Evolutionary conservation across 64 coral and sea anemone genomes (phyloP).

Genomic region (Montipora efflorescens): DNA sequence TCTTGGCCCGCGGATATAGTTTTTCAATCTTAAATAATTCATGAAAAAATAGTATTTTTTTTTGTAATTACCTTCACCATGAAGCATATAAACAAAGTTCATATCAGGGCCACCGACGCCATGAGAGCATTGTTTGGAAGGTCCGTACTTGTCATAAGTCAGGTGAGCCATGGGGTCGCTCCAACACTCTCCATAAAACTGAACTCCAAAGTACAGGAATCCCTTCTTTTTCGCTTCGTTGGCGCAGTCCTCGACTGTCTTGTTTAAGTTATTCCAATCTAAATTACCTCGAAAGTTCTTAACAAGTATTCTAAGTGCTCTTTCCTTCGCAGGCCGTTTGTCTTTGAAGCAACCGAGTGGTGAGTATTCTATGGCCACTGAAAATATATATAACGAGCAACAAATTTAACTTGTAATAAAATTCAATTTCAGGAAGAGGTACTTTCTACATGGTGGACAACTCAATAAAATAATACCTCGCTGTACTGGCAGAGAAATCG

Average conservation of each 20-base stretch:
- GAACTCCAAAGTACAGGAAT: slow-evolving; percentile 52
- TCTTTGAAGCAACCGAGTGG: slow-evolving; percentile 55
- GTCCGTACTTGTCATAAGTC: slow-evolving; percentile 37
- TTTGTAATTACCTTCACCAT: slow-evolving; percentile 17
- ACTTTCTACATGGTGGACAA: too few relatives aligned
- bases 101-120: slow-evolving; percentile 30
- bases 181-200: slow-evolving; percentile 77
- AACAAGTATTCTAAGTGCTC: slow-evolving; percentile 37
- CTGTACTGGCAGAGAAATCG: too few relatives aligned
- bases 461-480: too few relatives aligned
- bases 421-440: too few relatives aligned
- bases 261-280: slow-evolving; percentile 46
- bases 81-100: slow-evolving; percentile 44
- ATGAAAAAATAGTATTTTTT: too few relatives aligned
- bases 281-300: slow-evolving; percentile 18
- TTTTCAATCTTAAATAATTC: background rate
- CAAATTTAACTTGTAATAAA: too few relatives aligned
- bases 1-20: too few relatives aligned
- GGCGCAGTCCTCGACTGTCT: slow-evolving; percentile 24
- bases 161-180: slow-evolving; percentile 17
- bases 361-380: slow-evolving; percentile 17
- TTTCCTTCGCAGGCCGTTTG: background rate
- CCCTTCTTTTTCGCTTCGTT: slow-evolving; percentile 9
- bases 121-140: background rate
- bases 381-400: background rate